Evolutionary conservation across 2,797 vertebrate species (phyloP).

Genomic region (Serranus cabrilla): DNA sequence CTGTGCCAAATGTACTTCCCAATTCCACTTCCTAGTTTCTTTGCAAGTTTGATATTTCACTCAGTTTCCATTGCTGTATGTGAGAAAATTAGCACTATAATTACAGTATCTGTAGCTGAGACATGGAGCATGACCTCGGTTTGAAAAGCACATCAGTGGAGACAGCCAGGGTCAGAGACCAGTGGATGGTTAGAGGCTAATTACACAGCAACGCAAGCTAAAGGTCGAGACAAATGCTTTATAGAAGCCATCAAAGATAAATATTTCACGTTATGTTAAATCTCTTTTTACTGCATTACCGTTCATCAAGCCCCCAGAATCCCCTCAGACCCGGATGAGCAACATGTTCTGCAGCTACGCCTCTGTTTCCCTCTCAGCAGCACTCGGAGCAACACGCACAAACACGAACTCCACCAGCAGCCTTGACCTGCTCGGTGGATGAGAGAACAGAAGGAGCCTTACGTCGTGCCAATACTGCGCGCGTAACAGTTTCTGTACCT

Average conservation of each 20-base stretch:
- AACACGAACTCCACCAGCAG: background rate
- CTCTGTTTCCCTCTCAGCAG: background rate
- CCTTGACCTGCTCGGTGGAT: background rate
- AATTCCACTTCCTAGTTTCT: background rate
- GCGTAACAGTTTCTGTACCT: background rate
- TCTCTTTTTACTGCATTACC: background rate
- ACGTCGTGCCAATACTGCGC: constrained; percentile 5
- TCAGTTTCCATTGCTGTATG: background rate
- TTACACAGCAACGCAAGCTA: background rate
- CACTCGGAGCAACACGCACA: background rate
- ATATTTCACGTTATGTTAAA: background rate
- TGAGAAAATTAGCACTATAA: background rate
- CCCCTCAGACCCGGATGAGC: background rate
- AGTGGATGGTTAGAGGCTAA: background rate
- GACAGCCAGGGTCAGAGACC: background rate
- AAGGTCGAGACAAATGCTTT: background rate
- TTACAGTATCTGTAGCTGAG: too few relatives aligned
- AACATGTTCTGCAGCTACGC: background rate
- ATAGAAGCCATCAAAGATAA: background rate
- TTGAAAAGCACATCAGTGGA: too few relatives aligned
- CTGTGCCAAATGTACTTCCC: background rate
- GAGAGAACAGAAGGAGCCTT: background rate
- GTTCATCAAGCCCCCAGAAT: background rate
- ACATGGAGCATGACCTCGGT: too few relatives aligned
- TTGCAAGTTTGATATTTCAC: background rate